phyloP scores from a whole-genome alignment of 2,113 vertebrate genomes.

The Todiramphus chloris region DNA sequence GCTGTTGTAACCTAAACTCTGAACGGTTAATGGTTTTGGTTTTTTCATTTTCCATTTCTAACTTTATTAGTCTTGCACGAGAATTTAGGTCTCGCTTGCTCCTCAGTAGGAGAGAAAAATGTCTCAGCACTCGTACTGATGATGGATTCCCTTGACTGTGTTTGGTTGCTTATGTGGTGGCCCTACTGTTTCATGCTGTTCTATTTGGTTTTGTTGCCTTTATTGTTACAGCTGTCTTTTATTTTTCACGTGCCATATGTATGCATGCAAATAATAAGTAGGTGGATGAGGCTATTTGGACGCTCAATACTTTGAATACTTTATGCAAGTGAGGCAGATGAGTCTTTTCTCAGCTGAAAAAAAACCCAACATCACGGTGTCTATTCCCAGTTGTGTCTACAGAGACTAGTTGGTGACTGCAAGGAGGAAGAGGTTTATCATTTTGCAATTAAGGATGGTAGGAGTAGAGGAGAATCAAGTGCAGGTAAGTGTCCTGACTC shows the following conservation, averaged over 20 bases:
- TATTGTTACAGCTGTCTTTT: background rate
- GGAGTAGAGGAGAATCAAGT: background rate
- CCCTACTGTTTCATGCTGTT: background rate
- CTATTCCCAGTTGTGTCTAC: background rate
- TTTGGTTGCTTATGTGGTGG: background rate
- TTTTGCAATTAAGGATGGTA: background rate
- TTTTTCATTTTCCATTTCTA: background rate
- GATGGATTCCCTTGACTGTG: background rate
- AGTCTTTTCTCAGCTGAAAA: background rate
- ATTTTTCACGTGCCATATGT: background rate
- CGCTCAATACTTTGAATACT: background rate
- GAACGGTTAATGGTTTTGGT: background rate
- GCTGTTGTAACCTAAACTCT: background rate
- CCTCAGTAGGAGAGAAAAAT: background rate
- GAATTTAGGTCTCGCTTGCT: background rate
- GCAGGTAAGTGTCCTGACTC: background rate
- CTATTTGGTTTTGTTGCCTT: background rate
- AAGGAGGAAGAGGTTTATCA: background rate
- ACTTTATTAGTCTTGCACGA: background rate
- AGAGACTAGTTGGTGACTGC: accelerated
- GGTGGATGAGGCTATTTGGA: background rate
- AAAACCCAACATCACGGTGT: accelerated
- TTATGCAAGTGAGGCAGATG: background rate
- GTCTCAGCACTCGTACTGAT: background rate
- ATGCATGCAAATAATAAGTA: background rate